phyloP scores from a whole-genome alignment of 2,797 vertebrate species.

The Cottoperca gobio region DNA sequence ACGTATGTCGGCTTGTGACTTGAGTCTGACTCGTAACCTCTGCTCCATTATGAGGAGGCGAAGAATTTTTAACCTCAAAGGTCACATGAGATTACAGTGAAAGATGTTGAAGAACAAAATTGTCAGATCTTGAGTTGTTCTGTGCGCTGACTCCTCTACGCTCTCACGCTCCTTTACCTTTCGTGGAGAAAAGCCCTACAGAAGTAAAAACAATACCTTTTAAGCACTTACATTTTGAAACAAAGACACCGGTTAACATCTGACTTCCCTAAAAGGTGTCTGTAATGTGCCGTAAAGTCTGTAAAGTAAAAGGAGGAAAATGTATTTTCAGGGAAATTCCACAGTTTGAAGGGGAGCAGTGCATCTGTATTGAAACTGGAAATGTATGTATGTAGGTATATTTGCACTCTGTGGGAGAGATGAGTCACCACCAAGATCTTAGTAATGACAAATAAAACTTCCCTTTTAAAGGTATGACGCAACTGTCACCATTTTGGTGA shows the following conservation, averaged over 20 bases:
- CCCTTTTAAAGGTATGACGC: neutral
- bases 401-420: neutral
- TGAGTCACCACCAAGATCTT: constrained; percentile 32
- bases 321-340: neutral
- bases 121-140: neutral
- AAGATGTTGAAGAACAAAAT: neutral
- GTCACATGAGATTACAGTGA: constrained; percentile 20
- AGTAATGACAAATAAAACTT: neutral
- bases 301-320: neutral
- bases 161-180: neutral
- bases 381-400: constrained; percentile 14
- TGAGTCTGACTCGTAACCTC: constrained; percentile 33
- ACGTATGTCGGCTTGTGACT: constrained; percentile 15
- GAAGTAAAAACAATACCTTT: neutral
- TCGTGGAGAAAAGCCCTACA: neutral
- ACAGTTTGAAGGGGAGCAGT: neutral
- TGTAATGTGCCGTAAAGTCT: neutral
- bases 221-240: neutral
- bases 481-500: neutral
- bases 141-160: neutral
- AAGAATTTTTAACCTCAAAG: constrained; percentile 6
- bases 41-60: neutral
- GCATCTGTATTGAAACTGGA: constrained; percentile 6
- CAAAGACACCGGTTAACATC: neutral
- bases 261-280: neutral